These are phyloP conservation scores for Osmoderma eremita DNA, from an alignment of 2,888 invertebrate genomes.

Conservation along the genomic window DNA sequence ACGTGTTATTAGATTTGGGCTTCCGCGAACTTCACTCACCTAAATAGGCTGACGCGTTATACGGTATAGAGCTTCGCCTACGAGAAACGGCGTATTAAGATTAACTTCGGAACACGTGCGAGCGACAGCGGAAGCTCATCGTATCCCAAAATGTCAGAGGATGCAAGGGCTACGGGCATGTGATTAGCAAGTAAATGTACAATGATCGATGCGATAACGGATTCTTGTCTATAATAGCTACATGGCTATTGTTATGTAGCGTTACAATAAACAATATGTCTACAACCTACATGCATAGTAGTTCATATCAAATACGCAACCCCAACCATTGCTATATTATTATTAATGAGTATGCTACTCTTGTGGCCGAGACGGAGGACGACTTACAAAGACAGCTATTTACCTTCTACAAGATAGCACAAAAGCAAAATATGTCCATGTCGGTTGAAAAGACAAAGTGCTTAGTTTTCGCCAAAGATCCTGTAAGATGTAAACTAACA, in stretches of 20 bases:
- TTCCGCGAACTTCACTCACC: slow-evolving; percentile 17
- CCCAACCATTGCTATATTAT: too few species aligned
- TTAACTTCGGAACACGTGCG: slow-evolving; percentile 26
- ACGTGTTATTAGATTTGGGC: slow-evolving; percentile 26
- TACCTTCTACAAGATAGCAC: too few species aligned
- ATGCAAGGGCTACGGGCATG: slow-evolving; percentile 22
- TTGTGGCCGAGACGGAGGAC: too few species aligned
- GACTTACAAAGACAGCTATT: too few species aligned
- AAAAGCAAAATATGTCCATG: too few species aligned
- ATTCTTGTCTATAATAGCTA: slow-evolving; percentile 9
- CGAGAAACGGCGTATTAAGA: slow-evolving; percentile 18
- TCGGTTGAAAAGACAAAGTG: too few species aligned
- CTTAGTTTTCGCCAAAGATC: too few species aligned
- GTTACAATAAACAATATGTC: too few species aligned
- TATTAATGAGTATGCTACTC: too few species aligned
- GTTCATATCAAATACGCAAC: too few species aligned
- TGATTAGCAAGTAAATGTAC: slow-evolving; percentile 34
- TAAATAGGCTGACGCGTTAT: slow-evolving; percentile 24
- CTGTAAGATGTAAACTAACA: too few species aligned
- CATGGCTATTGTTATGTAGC: neutral
- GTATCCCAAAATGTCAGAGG: slow-evolving; percentile 8
- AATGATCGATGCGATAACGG: slow-evolving; percentile 22
- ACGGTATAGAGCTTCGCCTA: slow-evolving; percentile 27
- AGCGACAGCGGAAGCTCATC: slow-evolving; percentile 27
- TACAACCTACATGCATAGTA: too few species aligned